Evolutionary conservation across 2,888 invertebrate species (phyloP).

Genomic region (Altica lythri): DNA sequence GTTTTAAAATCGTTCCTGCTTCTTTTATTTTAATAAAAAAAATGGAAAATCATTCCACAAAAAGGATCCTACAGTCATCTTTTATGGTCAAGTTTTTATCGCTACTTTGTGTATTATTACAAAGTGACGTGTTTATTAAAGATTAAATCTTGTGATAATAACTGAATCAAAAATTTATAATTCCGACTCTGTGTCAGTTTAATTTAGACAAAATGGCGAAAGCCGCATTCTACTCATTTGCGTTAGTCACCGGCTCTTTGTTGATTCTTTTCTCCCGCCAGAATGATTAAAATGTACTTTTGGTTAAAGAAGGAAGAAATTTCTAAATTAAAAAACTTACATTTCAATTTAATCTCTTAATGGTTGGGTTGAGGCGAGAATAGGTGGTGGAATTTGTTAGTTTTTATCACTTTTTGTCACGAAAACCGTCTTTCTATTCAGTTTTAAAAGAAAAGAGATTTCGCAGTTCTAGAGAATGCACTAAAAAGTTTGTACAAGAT

Average conservation of each 20-base stretch:
- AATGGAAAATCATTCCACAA: too few species aligned
- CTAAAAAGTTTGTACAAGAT: background rate
- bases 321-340: conserved; percentile 29
- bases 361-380: conserved; percentile 7
- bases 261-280: conserved; percentile 30
- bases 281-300: conserved; percentile 33
- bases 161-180: too few species aligned
- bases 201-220: conserved; percentile 29
- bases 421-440: conserved; percentile 6
- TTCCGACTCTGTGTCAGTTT: conserved; percentile 17
- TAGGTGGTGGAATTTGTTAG: conserved; percentile 17
- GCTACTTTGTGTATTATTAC: too few species aligned
- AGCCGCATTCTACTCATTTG: conserved; percentile 28
- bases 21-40: too few species aligned
- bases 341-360: conserved; percentile 31
- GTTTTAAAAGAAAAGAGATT: conserved; percentile 4
- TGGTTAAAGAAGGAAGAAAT: conserved; percentile 23
- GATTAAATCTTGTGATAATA: too few species aligned
- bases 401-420: conserved; percentile 5
- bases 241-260: conserved; percentile 26
- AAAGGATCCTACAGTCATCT: too few species aligned
- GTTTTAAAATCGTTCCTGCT: too few species aligned
- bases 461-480: background rate
- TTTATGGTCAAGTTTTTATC: too few species aligned
- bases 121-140: too few species aligned